Evolutionary conservation across 2,113 vertebrate species (phyloP).

Genomic region (Nasalis larvatus): DNA sequence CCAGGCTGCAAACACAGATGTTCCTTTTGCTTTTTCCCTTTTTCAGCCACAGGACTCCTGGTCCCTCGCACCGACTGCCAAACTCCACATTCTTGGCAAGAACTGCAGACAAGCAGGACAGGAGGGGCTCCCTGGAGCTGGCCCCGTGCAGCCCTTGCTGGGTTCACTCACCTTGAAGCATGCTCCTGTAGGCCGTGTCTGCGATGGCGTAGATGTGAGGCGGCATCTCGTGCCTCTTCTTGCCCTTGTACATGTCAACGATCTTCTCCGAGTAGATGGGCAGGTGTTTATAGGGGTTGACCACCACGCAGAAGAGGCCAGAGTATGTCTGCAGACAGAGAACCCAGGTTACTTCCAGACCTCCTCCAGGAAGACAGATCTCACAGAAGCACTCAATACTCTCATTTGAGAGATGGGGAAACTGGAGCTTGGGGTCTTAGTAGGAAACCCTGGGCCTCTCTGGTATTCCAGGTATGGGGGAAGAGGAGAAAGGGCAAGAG

Average conservation of each 20-base stretch:
- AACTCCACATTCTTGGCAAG: constrained; percentile 68
- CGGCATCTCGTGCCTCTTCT: constrained; percentile 97
- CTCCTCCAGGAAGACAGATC: rapidly evolving
- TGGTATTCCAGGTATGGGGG: rapidly evolving
- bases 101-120: background rate
- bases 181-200: constrained; percentile 97
- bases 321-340: constrained; percentile 92
- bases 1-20: constrained; percentile 11
- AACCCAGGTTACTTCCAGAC: background rate
- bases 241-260: constrained; percentile 98
- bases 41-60: constrained; percentile 82
- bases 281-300: constrained; percentile 97
- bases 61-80: constrained; percentile 60
- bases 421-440: background rate
- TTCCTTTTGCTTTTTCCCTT: constrained; percentile 81
- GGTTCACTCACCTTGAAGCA: constrained; percentile 94
- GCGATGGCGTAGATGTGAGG: constrained; percentile 97
- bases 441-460: background rate
- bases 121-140: background rate
- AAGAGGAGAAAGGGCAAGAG: background rate
- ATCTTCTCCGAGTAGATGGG: constrained; percentile 99
- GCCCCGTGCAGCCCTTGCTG: background rate
- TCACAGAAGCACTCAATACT: rapidly evolving
- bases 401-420: background rate
- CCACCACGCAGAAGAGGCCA: constrained; percentile 96